Evolutionary conservation across 2,797 vertebrate genomes (phyloP).

Genomic region (Coendou prehensilis): DNA sequence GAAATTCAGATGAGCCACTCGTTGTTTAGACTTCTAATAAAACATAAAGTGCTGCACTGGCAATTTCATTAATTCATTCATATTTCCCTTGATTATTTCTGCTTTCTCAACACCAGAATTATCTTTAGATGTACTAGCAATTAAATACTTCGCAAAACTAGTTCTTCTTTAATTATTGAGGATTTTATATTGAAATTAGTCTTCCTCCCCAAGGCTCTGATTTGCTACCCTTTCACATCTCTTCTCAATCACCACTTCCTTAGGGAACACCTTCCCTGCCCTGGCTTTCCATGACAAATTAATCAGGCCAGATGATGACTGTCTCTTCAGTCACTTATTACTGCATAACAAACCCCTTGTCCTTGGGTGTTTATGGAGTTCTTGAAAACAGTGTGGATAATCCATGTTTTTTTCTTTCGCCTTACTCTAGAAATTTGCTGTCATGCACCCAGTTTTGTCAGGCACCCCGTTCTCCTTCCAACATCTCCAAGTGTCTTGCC

Average conservation of each 20-base stretch:
- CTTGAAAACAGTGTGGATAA: background rate
- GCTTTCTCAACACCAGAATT: constrained; percentile 44
- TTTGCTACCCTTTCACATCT: background rate
- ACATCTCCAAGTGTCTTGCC: background rate
- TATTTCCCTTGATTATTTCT: constrained; percentile 1
- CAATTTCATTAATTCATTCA: constrained; percentile 31
- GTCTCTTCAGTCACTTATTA: background rate
- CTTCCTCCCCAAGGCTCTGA: background rate
- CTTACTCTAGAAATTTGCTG: background rate
- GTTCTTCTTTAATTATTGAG: constrained; percentile 74
- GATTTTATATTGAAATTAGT: constrained; percentile 73
- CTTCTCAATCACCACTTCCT: background rate
- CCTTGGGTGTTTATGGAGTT: background rate
- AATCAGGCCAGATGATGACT: background rate
- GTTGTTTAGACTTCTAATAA: constrained; percentile 26
- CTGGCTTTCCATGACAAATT: background rate
- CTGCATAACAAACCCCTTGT: background rate
- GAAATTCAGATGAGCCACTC: constrained; percentile 43
- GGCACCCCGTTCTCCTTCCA: background rate
- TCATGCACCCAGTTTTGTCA: background rate
- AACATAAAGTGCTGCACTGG: constrained; percentile 43
- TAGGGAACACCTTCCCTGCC: background rate
- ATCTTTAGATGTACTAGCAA: constrained; percentile 68
- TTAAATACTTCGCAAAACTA: constrained; percentile 65
- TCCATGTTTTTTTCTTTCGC: background rate